phyloP scores from a whole-genome alignment of 1,140 invertebrate genomes.

The Tetraneura akinire region DNA sequence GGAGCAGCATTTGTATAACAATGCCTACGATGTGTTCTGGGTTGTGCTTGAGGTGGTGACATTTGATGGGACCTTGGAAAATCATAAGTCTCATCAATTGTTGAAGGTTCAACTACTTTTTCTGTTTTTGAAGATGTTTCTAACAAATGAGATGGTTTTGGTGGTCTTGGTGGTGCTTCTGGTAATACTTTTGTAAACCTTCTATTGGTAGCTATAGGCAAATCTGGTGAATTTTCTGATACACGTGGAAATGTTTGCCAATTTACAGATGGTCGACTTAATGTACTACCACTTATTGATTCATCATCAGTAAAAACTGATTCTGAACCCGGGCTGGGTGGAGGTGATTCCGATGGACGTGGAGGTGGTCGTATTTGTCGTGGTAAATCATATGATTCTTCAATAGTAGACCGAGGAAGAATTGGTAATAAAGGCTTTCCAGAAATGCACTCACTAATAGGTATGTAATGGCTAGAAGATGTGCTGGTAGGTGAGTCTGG shows the following conservation, averaged over 20 bases:
- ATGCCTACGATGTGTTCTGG: conserved; percentile 60
- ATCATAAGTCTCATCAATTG: conserved; percentile 63
- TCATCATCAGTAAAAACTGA: conserved; percentile 66
- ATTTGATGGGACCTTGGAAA: conserved; percentile 70
- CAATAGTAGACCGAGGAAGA: conserved; percentile 43
- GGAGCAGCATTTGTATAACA: conserved; percentile 75
- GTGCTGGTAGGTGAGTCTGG: conserved; percentile 64
- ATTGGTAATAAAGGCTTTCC: conserved; percentile 65
- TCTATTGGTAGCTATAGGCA: conserved; percentile 43
- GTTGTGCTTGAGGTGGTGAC: conserved; percentile 54
- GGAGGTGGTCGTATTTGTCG: conserved; percentile 58
- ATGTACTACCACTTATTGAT: conserved; percentile 57
- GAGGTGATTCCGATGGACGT: conserved; percentile 56
- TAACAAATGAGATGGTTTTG: conserved; percentile 69
- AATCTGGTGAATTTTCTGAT: conserved; percentile 60
- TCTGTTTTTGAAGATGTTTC: conserved; percentile 27
- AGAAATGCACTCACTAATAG: conserved; percentile 86
- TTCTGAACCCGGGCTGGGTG: conserved; percentile 63
- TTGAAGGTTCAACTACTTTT: conserved; percentile 36
- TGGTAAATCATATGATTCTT: conserved; percentile 63
- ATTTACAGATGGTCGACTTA: conserved; percentile 59
- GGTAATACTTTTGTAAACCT: conserved; percentile 49
- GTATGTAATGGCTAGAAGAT: conserved; percentile 74
- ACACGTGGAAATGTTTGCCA: conserved; percentile 65
- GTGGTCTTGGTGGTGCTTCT: conserved; percentile 71